Evolutionary conservation across 2,113 vertebrate species (phyloP).

Genomic region (Istiophorus platypterus): DNA sequence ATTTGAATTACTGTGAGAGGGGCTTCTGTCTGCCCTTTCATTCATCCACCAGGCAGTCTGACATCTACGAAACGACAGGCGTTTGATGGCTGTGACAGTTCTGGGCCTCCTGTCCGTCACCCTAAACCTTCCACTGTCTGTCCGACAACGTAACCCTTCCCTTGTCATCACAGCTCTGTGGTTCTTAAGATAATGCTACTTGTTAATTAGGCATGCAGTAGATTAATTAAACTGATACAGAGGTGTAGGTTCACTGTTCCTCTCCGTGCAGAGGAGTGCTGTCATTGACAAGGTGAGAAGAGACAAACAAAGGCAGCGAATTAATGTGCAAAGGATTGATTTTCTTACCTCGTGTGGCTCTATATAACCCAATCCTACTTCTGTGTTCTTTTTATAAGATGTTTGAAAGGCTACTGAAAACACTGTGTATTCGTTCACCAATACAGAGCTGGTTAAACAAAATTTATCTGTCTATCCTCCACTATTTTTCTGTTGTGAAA

Average conservation of each 20-base stretch:
- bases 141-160: constrained; percentile 55
- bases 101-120: constrained; percentile 49
- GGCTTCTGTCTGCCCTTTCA: constrained; percentile 36
- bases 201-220: constrained; percentile 81
- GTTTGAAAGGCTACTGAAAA: constrained; percentile 8
- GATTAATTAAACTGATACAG: constrained; percentile 80
- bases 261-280: constrained; percentile 21
- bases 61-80: constrained; percentile 34
- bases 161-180: constrained; percentile 44
- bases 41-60: constrained; percentile 40
- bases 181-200: constrained; percentile 63
- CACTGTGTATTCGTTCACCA: not conserved
- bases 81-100: constrained; percentile 60
- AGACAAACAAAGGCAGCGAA: constrained; percentile 63
- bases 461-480: constrained; percentile 2
- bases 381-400: constrained; percentile 4
- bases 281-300: constrained; percentile 73
- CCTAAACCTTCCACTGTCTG: constrained; percentile 39
- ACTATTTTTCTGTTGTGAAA: not conserved
- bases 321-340: constrained; percentile 33
- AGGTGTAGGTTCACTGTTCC: constrained; percentile 52
- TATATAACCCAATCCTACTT: constrained; percentile 20
- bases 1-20: constrained; percentile 34
- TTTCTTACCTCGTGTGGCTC: constrained; percentile 31
- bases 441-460: constrained; percentile 32